Conservation (phyloP, 2,113 vertebrate genomes). For the Pogona vitticeps region DNA sequence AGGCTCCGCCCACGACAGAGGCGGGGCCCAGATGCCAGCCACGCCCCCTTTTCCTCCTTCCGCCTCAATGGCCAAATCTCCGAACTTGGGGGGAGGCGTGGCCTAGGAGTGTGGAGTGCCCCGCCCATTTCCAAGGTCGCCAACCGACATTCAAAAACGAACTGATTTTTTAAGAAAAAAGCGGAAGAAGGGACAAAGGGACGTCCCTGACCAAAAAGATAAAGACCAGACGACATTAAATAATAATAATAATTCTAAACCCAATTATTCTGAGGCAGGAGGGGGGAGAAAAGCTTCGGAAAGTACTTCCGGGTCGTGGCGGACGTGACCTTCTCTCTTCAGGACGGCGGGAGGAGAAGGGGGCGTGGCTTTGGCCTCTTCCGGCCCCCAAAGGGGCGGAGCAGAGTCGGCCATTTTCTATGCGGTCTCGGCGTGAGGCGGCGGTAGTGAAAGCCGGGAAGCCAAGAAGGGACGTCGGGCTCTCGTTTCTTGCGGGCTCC, state of each 20-base stretch:
- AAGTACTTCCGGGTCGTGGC: conserved; percentile 37
- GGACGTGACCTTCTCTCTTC: neutral
- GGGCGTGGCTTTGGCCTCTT: neutral
- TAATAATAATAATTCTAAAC: neutral
- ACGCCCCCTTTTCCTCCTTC: neutral
- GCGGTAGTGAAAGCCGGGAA: too few relatives aligned
- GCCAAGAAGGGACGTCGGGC: too few relatives aligned
- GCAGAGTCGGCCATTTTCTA: conserved; percentile 73
- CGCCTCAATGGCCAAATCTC: too few relatives aligned
- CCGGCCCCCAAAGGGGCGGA: conserved; percentile 39
- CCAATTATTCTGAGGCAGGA: neutral
- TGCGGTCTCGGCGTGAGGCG: conserved; percentile 52
- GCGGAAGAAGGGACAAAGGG: neutral
- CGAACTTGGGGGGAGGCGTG: neutral
- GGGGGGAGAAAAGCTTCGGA: accelerated
- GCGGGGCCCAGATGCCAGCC: neutral
- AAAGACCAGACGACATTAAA: neutral
- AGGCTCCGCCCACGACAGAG: neutral
- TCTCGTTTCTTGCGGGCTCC: accelerated
- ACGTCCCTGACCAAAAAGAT: neutral
- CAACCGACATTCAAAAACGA: neutral
- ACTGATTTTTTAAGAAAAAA: neutral
- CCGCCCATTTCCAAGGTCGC: neutral
- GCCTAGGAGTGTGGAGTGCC: neutral
- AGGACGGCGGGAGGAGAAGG: neutral